These are phyloP conservation scores for Geopemphigus sp. DNA, from an alignment of 1,140 invertebrate genomes.

Conservation along the genomic window DNA sequence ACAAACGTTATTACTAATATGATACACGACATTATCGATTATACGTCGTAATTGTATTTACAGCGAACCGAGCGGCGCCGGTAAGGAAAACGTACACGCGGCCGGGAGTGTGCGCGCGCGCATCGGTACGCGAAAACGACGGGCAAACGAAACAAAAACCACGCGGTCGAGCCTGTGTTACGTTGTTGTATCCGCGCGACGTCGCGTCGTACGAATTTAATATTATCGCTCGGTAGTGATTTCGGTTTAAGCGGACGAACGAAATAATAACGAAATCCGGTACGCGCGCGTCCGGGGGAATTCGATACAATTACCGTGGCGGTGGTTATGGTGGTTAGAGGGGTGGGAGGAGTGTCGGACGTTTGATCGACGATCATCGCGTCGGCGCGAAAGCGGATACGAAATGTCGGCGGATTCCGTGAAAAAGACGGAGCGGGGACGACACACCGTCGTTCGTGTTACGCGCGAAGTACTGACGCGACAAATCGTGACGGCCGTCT, in stretches of 20 bases:
- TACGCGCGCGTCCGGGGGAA: no score
- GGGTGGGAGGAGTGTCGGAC: no score
- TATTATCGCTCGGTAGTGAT: slow-evolving; percentile 28
- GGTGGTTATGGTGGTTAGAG: no score
- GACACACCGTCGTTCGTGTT: no score
- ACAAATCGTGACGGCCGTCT: no score
- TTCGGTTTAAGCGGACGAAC: background rate
- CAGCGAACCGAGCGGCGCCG: background rate
- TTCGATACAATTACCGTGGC: background rate
- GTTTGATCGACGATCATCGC: no score
- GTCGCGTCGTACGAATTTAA: background rate
- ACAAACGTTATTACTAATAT: slow-evolving; percentile 34
- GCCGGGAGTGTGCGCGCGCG: no score
- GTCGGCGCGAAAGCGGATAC: background rate
- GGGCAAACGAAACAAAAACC: no score
- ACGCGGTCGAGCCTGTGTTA: slow-evolving; percentile 9
- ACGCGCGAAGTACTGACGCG: no score
- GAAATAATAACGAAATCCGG: background rate
- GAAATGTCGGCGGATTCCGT: background rate
- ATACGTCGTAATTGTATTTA: slow-evolving; percentile 11
- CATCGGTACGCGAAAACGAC: background rate
- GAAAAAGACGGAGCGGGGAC: background rate
- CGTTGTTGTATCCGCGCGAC: slow-evolving; percentile 2
- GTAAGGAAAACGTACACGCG: background rate
- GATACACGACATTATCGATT: slow-evolving; percentile 11